Base-by-base conservation (phyloP, 64 coral and sea anemone genomes). In the Dendronephthya gigantea region DNA sequence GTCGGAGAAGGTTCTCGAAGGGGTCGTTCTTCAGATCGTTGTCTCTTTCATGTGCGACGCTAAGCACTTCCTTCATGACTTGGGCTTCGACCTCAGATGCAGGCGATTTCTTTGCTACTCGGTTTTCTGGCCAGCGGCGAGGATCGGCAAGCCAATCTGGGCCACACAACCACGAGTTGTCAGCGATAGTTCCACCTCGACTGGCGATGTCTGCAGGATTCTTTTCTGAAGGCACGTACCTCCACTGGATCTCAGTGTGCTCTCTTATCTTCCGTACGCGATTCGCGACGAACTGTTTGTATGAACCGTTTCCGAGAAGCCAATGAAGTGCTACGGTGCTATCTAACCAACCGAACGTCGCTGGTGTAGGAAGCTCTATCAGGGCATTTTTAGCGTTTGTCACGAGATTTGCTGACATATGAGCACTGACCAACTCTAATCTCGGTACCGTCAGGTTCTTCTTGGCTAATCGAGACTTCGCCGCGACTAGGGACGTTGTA, bases 11-110 rank as follows among this genome's bases (percentile, higher is more conserved):
- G 7, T 79, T 30, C 31, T 79, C 3, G 72, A 79, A 34, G 10
- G 0, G 5, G 9, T 8, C 32, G 31, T 79, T 39, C 0, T 33
- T 29, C 6, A 8, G 7, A 1, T 79, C 17, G 9, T 33, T 34
- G 5, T 8, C 8, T 2, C 27, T 8, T 79, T 79, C 0, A 34
- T 35, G 41, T 33, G 47, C 86, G 32, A 76, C 22, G 11, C 28
- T 76, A 13, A 88, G 33, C 17, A 48, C 86, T 82, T 88, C 69
- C 70, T 45, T 70, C 17, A 19, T 88, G 72, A 88, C 70, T 48
- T 90, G 84, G 12, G n/a, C 47, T 90, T 90, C 83, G 3, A 66
- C 82, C 84, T 90, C 83, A 49, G 83, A 85, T 8, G 22, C 19
- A 74, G 82, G 7, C 22, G 62, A 49, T 72, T 89, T 89, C 88